Evolutionary conservation across 2,113 vertebrate genomes (phyloP).

Genomic region (Microcebus tavaratra): DNA sequence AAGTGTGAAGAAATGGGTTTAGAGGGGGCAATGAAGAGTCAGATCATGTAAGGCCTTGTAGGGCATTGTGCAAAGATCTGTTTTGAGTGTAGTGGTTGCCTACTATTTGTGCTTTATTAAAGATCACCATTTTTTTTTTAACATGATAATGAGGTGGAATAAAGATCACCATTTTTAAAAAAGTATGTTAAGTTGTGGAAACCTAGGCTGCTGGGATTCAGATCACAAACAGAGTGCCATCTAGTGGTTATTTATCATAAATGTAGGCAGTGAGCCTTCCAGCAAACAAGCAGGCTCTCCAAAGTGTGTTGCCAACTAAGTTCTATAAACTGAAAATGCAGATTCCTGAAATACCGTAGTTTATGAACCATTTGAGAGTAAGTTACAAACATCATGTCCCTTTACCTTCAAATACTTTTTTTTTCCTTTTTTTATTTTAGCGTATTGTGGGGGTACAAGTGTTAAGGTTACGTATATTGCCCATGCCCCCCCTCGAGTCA

Average conservation of each 20-base stretch:
- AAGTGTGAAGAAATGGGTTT: background rate
- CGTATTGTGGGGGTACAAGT: too few species aligned
- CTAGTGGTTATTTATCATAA: background rate
- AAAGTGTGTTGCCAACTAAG: background rate
- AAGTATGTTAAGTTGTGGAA: background rate
- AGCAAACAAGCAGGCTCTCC: background rate
- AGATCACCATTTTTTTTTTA: background rate
- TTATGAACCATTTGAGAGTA: background rate
- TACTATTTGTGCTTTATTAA: constrained; percentile 1
- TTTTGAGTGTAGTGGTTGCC: background rate
- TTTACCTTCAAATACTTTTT: background rate
- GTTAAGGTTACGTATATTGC: too few species aligned
- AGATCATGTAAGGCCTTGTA: background rate
- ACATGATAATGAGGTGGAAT: too few species aligned
- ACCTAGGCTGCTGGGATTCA: background rate
- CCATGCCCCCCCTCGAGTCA: too few species aligned
- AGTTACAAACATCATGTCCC: background rate
- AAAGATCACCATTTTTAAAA: background rate
- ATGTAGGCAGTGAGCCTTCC: background rate
- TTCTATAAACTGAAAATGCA: background rate
- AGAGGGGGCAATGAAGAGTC: background rate
- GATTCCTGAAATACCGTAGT: background rate
- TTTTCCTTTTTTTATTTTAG: too few species aligned
- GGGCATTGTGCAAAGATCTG: background rate
- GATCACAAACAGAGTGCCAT: background rate